Evolutionary conservation across 1,140 invertebrate species (phyloP).

Genomic region (Cotesia glomerata): DNA sequence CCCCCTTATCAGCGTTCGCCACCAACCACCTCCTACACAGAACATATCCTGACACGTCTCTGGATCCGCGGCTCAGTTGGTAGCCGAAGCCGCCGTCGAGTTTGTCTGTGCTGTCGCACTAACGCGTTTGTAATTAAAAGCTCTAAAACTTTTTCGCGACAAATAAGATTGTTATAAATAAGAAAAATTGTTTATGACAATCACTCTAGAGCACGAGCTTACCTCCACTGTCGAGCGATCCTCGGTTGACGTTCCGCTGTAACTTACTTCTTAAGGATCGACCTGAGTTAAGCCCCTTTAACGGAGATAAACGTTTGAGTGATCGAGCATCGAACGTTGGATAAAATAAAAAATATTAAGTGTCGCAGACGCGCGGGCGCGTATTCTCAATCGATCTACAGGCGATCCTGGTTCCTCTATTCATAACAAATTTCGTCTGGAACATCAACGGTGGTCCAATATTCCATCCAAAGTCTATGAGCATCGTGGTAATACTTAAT

Average conservation of each 20-base stretch:
- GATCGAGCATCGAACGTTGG: constrained; percentile 7
- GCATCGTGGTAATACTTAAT: not conserved
- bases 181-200: not conserved
- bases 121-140: not conserved
- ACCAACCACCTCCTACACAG: constrained; percentile 12
- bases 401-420: constrained; percentile 17
- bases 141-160: not conserved
- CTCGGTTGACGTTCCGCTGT: too few species aligned
- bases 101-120: not conserved
- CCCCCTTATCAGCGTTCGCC: constrained; percentile 14
- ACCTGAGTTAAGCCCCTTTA: too few species aligned
- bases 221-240: too few species aligned
- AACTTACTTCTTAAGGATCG: too few species aligned
- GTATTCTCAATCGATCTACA: constrained; percentile 30
- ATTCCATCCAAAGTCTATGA: constrained; percentile 1
- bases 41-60: constrained; percentile 28
- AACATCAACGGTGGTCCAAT: constrained; percentile 8
- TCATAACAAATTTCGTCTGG: constrained; percentile 26
- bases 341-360: constrained; percentile 6
- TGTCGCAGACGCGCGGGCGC: constrained; percentile 31
- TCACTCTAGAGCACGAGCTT: not conserved
- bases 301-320: not conserved
- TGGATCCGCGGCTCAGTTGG: constrained; percentile 30
- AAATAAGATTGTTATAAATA: not conserved
- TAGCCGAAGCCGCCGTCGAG: constrained; percentile 23